phyloP scores from a whole-genome alignment of 1,140 invertebrate species.

The Lethocerus indicus region DNA sequence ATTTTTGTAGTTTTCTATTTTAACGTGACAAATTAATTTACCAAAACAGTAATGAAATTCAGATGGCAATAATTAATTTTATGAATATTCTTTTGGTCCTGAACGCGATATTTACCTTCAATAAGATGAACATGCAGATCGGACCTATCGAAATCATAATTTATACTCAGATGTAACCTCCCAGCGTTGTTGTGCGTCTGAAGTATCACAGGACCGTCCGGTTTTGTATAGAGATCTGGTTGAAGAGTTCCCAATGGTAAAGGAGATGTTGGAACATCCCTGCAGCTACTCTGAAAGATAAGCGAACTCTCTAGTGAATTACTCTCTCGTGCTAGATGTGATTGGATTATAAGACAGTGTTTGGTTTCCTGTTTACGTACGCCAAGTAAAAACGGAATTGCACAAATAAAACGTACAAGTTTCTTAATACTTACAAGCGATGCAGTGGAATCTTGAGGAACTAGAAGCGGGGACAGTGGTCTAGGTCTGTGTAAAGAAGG shows the following conservation, averaged over 20 bases:
- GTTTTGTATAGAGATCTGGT: conserved; percentile 63
- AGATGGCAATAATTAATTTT: too few relatives aligned
- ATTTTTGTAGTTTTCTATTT: too few relatives aligned
- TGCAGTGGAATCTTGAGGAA: conserved; percentile 11
- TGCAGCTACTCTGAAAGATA: conserved; percentile 33
- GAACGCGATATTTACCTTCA: conserved; percentile 60
- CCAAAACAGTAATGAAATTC: too few relatives aligned
- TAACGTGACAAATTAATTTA: too few relatives aligned
- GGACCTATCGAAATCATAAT: conserved; percentile 76
- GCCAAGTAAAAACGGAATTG: too few relatives aligned
- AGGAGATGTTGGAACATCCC: conserved; percentile 29
- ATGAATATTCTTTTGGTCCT: too few relatives aligned
- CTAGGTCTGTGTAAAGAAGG: neutral
- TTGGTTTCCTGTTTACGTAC: too few relatives aligned
- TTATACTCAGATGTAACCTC: conserved; percentile 63
- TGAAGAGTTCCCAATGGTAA: conserved; percentile 69
- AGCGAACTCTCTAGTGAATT: too few relatives aligned
- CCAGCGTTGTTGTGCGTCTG: conserved; percentile 41
- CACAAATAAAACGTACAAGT: too few relatives aligned
- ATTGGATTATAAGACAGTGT: too few relatives aligned
- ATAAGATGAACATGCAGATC: conserved; percentile 76
- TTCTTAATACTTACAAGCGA: conserved; percentile 10
- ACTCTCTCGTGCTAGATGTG: too few relatives aligned
- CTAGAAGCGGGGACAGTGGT: conserved; percentile 9
- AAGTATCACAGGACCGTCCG: conserved; percentile 54